These are phyloP conservation scores for Folsomia manolachei DNA, from an alignment of 2,888 invertebrate genomes.

Conservation along the genomic window DNA sequence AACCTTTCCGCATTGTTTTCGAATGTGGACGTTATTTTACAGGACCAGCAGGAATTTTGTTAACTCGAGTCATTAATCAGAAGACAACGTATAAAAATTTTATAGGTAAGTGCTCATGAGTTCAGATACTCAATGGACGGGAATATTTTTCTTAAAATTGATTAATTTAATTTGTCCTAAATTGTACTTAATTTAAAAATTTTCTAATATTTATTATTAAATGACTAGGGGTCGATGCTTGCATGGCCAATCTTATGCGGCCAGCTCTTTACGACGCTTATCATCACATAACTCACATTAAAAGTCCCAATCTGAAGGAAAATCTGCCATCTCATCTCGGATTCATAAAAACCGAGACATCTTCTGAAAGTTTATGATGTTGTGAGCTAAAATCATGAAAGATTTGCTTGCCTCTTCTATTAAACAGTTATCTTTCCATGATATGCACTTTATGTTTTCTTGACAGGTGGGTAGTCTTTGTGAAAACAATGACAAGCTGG, in stretches of 20 bases:
- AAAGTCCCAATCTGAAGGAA: neutral
- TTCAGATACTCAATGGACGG: neutral
- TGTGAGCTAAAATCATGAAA: constrained; percentile 18
- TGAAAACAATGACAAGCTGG: constrained; percentile 28
- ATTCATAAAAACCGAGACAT: too few relatives aligned
- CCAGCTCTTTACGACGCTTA: constrained; percentile 27
- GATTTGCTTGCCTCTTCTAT: too few relatives aligned
- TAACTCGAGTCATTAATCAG: constrained; percentile 23
- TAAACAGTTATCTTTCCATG: too few relatives aligned
- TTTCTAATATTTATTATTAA: neutral
- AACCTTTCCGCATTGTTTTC: constrained; percentile 16
- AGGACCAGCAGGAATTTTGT: constrained; percentile 21
- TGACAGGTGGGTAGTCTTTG: constrained; percentile 28
- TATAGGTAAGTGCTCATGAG: constrained; percentile 10
- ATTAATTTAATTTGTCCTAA: constrained; percentile 3
- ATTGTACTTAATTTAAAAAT: neutral
- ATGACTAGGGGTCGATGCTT: constrained; percentile 27
- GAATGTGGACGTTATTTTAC: constrained; percentile 27
- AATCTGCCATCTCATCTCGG: neutral
- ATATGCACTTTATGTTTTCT: too few relatives aligned
- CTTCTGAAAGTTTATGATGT: constrained; percentile 31
- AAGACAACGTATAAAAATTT: constrained; percentile 24
- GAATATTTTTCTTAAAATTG: neutral
- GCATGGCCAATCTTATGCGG: constrained; percentile 27
- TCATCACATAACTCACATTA: constrained; percentile 24